These are phyloP conservation scores for Psophia crepitans DNA, from an alignment of 2,113 vertebrate species.

Conservation along the genomic window DNA sequence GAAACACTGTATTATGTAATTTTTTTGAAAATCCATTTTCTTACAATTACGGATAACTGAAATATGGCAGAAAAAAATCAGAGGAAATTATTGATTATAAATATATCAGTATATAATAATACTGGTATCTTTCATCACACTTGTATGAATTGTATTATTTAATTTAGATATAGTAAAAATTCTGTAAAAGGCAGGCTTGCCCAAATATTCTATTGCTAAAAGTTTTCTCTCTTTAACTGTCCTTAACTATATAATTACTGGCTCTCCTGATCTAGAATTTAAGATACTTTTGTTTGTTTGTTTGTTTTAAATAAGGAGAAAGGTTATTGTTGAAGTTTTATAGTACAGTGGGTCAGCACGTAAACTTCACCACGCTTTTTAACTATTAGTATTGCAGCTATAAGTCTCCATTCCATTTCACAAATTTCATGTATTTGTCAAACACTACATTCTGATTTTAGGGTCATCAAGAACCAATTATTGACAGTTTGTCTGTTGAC, in stretches of 20 bases:
- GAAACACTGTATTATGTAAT: not conserved
- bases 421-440: not conserved
- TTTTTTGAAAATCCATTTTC: not conserved
- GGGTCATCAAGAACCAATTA: not conserved
- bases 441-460: not conserved
- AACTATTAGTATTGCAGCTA: not conserved
- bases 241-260: not conserved
- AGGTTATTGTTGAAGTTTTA: not conserved
- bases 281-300: no score
- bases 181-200: not conserved
- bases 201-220: not conserved
- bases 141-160: not conserved
- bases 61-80: not conserved
- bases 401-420: not conserved
- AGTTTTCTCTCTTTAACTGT: not conserved
- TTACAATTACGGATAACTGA: not conserved
- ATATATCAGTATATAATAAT: not conserved
- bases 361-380: not conserved
- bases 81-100: not conserved
- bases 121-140: not conserved
- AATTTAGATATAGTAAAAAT: not conserved
- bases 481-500: not conserved
- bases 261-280: not conserved
- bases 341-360: not conserved
- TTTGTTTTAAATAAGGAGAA: not conserved